Evolutionary conservation across 37 sponge, comb jelly and placozoan species (phyloP).

Genomic region (Geodia barretti): DNA sequence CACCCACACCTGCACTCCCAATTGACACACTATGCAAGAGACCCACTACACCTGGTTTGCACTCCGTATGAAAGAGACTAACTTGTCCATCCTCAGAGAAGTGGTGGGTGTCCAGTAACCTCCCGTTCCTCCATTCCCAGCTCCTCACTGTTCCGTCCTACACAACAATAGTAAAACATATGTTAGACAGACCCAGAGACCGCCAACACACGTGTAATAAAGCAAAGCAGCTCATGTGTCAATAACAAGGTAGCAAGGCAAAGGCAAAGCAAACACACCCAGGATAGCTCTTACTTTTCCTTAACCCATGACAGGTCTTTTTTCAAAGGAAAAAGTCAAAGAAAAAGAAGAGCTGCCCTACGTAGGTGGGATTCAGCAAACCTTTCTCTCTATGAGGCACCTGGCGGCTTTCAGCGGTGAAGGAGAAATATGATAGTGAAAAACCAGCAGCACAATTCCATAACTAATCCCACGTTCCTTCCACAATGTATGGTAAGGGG

Average conservation of each 20-base stretch:
- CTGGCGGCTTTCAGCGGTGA: too few relatives aligned
- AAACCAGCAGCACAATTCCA: too few relatives aligned
- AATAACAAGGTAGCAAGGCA: background rate
- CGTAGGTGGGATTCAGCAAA: too few relatives aligned
- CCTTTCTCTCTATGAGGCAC: too few relatives aligned
- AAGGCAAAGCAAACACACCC: background rate
- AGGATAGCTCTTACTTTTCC: background rate
- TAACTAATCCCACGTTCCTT: too few relatives aligned
- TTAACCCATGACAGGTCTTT: too few relatives aligned
- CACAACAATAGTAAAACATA: background rate
- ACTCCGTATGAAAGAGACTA: too few relatives aligned
- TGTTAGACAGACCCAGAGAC: slow-evolving; percentile 11
- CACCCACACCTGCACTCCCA: background rate
- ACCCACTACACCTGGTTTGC: too few relatives aligned
- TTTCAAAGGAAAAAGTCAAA: too few relatives aligned
- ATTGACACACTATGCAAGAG: background rate
- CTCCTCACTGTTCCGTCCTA: slow-evolving; percentile 38
- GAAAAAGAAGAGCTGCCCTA: too few relatives aligned
- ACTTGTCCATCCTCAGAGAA: slow-evolving; percentile 4
- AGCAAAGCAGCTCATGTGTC: background rate
- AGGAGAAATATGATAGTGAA: too few relatives aligned
- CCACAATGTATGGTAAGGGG: too few relatives aligned
- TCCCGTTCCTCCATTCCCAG: slow-evolving; percentile 34
- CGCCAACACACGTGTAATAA: slow-evolving; percentile 15
- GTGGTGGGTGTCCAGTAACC: slow-evolving; percentile 27